These are phyloP conservation scores for Alca torda DNA, from an alignment of 2,797 vertebrate genomes.

Conservation along the genomic window DNA sequence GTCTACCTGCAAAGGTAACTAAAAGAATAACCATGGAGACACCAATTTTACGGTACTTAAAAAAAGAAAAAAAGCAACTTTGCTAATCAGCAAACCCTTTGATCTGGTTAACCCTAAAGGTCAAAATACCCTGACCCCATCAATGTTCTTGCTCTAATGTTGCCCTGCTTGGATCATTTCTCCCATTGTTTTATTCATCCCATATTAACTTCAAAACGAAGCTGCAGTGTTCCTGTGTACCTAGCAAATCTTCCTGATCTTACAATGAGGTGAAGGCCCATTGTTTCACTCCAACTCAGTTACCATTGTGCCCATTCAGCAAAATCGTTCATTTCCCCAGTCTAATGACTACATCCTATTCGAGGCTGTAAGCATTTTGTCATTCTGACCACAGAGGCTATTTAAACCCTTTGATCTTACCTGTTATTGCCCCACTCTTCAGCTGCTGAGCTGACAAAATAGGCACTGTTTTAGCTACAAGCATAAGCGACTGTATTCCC, in stretches of 20 bases:
- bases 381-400: conserved; percentile 70
- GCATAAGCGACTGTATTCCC: not conserved
- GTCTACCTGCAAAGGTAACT: conserved; percentile 68
- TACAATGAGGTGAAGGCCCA: conserved; percentile 70
- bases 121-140: conserved; percentile 79
- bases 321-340: conserved; percentile 79
- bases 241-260: conserved; percentile 78
- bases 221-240: conserved; percentile 75
- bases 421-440: conserved; percentile 62
- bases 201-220: conserved; percentile 81
- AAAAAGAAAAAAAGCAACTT: conserved; percentile 61
- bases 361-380: conserved; percentile 75
- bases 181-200: conserved; percentile 78
- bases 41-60: conserved; percentile 79
- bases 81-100: conserved; percentile 77
- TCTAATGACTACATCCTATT: conserved; percentile 78
- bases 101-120: conserved; percentile 82
- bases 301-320: conserved; percentile 79
- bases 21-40: conserved; percentile 46
- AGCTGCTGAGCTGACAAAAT: conserved; percentile 77
- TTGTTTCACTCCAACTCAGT: conserved; percentile 65
- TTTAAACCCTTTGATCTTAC: conserved; percentile 80
- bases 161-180: conserved; percentile 71
- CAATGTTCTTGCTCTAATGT: conserved; percentile 68
- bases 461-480: conserved; percentile 55